Base-by-base conservation (phyloP, 2,888 invertebrate species). In the Mylabris sibirica region DNA sequence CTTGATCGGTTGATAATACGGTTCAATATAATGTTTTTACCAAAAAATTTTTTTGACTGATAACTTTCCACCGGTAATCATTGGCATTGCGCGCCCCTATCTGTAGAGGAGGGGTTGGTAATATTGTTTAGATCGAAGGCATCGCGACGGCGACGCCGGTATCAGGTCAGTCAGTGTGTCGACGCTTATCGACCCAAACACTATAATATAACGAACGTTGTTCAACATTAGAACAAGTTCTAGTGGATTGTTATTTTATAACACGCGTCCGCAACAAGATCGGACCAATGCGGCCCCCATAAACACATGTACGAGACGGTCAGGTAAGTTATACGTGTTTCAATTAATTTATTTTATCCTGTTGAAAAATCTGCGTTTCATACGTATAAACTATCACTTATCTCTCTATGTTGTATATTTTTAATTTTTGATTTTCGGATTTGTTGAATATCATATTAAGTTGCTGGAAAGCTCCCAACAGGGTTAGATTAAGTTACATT, bases 261-360 rank as follows among this genome's bases (percentile, higher is more conserved):
- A 20, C 74, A 74, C 81, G 80, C 79, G 81, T 74, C 75, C 74
- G 76, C 73, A 73, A 75, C 77, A 49, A 49, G 20, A 49, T 75
- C 77, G 80, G 77, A 81, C 82, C 78, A 82, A 83, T 83, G 83
- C 80, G 81, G 82, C 83, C 83, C 75, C 81, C 82, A 77, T 83
- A 82, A 79, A 83, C 83, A 82, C 82, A 83, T 83, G 83, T 83
- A 79, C 81, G 78, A 79, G 74, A 78, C 76, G 77, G 76, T 70
- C 79, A 82, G 83, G 83, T 83, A 80, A 75, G 80, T 57, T 64
- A 30, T 30, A 30, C 30, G 34, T 30, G 38, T 44, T 3, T 44
- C 5, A 38, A 38, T 38, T 38, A 38, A 38, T 38, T 38, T 53
- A 64, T 53, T 24, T 59, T 30, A n/a, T n/a, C n/a, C n/a, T n/a